Percentiles rank a stretch among this genome's conserved stretches.
Evolutionary conservation across 2,888 invertebrate genomes (phyloP).

Genomic region (Pseudanteris insignis): DNA sequence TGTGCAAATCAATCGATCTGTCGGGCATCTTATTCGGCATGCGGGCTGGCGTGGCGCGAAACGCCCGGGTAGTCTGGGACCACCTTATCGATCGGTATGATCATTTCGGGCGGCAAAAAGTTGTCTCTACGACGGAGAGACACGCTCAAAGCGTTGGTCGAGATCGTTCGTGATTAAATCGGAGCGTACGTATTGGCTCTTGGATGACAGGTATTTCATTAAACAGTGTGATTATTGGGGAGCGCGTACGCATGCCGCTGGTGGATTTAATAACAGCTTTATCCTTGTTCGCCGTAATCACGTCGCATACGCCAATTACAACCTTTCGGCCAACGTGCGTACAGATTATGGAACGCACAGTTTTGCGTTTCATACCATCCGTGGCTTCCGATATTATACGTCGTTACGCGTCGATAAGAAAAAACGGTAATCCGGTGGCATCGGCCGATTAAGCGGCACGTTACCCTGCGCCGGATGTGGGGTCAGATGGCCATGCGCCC

Average conservation of each 20-base stretch:
- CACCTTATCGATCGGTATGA: constrained; percentile 26
- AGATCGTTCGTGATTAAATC: too few relatives aligned
- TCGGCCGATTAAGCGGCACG: constrained; percentile 12
- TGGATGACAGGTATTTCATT: constrained; percentile 26
- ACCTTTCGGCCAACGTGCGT: constrained; percentile 15
- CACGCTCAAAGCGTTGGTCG: constrained; percentile 8
- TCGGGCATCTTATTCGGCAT: constrained; percentile 6
- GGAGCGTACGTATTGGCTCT: too few relatives aligned
- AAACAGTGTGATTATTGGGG: constrained; percentile 36
- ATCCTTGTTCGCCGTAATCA: constrained; percentile 36
- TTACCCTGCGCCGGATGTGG: too few relatives aligned
- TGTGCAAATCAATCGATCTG: constrained; percentile 20
- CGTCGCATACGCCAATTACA: constrained; percentile 34
- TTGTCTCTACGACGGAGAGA: constrained; percentile 11
- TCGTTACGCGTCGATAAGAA: constrained; percentile 26
- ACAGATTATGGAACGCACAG: too few relatives aligned
- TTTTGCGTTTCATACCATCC: constrained; percentile 14
- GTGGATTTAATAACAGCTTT: constrained; percentile 40
- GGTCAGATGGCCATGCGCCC: too few relatives aligned
- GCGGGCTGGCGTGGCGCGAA: too few relatives aligned
- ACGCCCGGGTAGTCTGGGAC: too few relatives aligned
- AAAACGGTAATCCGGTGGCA: constrained; percentile 36
- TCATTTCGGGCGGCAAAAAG: constrained; percentile 14
- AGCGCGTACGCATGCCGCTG: constrained; percentile 17
- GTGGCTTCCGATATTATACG: constrained; percentile 33